These are phyloP conservation scores for Microtus oregoni DNA, from an alignment of 2,113 vertebrate species.

Conservation along the genomic window DNA sequence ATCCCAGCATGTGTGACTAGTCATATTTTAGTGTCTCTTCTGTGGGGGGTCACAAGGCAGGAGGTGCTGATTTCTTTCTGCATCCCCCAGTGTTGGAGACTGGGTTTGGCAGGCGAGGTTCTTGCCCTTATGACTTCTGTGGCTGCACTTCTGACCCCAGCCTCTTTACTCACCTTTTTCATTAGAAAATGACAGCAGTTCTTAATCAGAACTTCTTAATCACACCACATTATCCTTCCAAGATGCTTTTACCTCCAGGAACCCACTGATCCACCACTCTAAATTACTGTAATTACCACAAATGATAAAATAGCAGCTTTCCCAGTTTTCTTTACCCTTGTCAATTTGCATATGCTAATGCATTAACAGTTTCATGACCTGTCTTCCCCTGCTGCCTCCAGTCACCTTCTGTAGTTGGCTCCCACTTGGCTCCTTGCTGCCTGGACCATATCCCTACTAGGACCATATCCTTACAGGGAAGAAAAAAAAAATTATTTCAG, in stretches of 20 bases:
- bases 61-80: not conserved
- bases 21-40: not conserved
- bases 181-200: conserved; percentile 64
- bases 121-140: not conserved
- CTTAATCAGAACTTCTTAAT: conserved; percentile 80
- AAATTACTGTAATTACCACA: conserved; percentile 83
- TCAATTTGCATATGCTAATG: conserved; percentile 81
- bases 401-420: not conserved
- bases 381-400: conserved; percentile 17
- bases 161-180: conserved; percentile 50
- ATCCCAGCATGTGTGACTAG: not conserved
- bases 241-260: conserved; percentile 82
- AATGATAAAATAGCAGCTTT: conserved; percentile 85
- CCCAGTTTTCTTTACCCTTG: conserved; percentile 77
- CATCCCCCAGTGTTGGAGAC: not conserved
- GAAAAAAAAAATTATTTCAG: not conserved
- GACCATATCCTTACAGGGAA: not conserved
- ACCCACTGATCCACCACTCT: conserved; percentile 79
- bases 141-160: conserved; percentile 65
- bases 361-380: not conserved
- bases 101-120: not conserved
- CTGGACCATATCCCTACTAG: not conserved
- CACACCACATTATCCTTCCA: conserved; percentile 63
- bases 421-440: not conserved
- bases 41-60: not conserved